These are phyloP conservation scores for Callipepla californica DNA, from an alignment of 2,113 vertebrate species.

Conservation along the genomic window DNA sequence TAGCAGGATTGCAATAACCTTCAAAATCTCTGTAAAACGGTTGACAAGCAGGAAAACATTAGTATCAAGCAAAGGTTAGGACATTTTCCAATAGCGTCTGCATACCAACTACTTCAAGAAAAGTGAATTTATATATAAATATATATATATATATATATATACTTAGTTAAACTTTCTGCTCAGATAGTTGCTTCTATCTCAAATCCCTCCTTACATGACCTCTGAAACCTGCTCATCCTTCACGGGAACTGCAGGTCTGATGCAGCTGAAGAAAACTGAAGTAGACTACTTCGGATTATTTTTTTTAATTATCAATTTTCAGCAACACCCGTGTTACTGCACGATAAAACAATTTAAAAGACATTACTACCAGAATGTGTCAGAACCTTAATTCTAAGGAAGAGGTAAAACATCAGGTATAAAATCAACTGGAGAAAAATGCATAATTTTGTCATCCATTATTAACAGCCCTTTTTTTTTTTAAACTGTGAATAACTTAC, in stretches of 20 bases:
- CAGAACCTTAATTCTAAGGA: not conserved
- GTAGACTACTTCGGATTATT: not conserved
- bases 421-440: not conserved
- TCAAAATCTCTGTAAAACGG: constrained; percentile 91
- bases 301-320: not conserved
- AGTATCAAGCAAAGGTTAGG: not conserved
- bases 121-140: not conserved
- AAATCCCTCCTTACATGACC: not conserved
- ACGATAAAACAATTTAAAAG: not conserved
- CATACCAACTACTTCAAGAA: not conserved
- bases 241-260: not conserved
- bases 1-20: constrained; percentile 92
- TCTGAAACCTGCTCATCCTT: not conserved
- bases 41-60: constrained; percentile 45
- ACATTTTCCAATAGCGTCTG: not conserved
- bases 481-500: not conserved
- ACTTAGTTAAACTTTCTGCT: too few species aligned
- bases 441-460: not conserved
- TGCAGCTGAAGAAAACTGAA: not conserved
- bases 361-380: not conserved
- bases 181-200: not conserved
- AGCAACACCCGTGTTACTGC: not conserved
- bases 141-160: too few species aligned
- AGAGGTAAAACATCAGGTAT: not conserved
- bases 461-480: not conserved